phyloP scores from a whole-genome alignment of 2,113 vertebrate genomes.

The Eulacestoma nigropectus region DNA sequence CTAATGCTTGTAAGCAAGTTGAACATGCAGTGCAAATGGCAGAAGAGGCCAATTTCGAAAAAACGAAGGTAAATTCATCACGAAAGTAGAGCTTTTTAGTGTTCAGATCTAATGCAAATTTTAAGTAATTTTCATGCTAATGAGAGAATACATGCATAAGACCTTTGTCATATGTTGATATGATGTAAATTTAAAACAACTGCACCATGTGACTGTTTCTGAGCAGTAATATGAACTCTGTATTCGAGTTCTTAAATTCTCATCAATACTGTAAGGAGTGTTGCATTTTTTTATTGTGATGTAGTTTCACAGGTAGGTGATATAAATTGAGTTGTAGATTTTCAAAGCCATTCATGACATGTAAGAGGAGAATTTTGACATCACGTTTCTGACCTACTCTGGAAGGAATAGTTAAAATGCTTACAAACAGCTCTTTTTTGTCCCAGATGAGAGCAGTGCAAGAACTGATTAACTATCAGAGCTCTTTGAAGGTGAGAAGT shows the following conservation, averaged over 20 bases:
- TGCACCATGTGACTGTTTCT: background rate
- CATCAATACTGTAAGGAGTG: background rate
- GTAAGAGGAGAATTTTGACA: background rate
- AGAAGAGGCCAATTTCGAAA: conserved; percentile 89
- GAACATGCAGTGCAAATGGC: conserved; percentile 86
- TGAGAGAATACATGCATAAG: background rate
- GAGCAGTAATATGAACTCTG: background rate
- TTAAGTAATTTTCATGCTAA: background rate
- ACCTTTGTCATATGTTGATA: background rate
- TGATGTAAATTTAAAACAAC: background rate
- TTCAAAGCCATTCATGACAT: background rate
- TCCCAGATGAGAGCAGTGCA: background rate
- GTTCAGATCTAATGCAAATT: background rate
- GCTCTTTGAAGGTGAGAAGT: background rate
- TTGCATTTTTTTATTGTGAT: background rate
- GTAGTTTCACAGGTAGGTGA: background rate
- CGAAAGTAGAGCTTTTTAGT: background rate
- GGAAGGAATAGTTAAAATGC: background rate
- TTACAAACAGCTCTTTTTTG: background rate
- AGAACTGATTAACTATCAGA: background rate
- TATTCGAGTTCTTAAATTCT: background rate
- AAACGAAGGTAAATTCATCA: conserved; percentile 73
- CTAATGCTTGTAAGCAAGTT: conserved; percentile 83
- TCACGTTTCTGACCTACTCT: background rate
- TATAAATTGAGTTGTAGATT: background rate